These are phyloP conservation scores for Anguilla rostrata DNA, from an alignment of 2,113 vertebrate species.

Conservation along the genomic window DNA sequence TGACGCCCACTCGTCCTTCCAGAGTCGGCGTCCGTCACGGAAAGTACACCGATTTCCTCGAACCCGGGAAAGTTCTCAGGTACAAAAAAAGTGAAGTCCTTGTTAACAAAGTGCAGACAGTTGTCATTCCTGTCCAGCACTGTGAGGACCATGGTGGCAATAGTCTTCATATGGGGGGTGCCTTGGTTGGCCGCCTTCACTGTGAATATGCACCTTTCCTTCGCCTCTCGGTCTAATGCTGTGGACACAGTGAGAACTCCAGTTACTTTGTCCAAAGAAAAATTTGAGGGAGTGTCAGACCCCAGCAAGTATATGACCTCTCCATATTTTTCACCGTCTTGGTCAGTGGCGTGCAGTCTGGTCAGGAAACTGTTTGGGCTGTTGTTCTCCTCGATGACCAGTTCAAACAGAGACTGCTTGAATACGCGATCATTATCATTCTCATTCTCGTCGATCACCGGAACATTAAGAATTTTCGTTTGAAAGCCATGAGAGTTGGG, in stretches of 20 bases:
- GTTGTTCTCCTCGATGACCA: slow-evolving; percentile 93
- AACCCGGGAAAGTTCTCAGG: slow-evolving; percentile 96
- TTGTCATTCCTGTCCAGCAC: slow-evolving; percentile 97
- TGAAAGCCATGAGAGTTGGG: slow-evolving; percentile 74
- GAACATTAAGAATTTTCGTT: slow-evolving; percentile 81
- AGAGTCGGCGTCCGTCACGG: slow-evolving; percentile 89
- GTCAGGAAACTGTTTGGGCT: slow-evolving; percentile 82
- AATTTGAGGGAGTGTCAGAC: slow-evolving; percentile 84
- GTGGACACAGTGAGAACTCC: slow-evolving; percentile 87
- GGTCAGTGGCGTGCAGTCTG: slow-evolving; percentile 87
- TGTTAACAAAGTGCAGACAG: slow-evolving; percentile 94
- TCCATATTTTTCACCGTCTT: slow-evolving; percentile 82
- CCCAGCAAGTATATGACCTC: slow-evolving; percentile 87
- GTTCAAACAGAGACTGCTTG: slow-evolving; percentile 79
- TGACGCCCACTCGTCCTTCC: slow-evolving; percentile 90
- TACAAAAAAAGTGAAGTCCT: slow-evolving; percentile 97
- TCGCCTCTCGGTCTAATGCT: slow-evolving; percentile 90
- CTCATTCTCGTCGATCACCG: slow-evolving; percentile 91
- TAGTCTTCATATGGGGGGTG: slow-evolving; percentile 82
- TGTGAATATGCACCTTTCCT: slow-evolving; percentile 90
- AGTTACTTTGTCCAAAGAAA: slow-evolving; percentile 79
- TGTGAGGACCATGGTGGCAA: slow-evolving; percentile 85
- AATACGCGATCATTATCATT: slow-evolving; percentile 94
- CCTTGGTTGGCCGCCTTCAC: slow-evolving; percentile 89
- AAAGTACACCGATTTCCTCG: slow-evolving; percentile 93